phyloP scores from a whole-genome alignment of 1,140 invertebrate species.

The Babylonia areolata region DNA sequence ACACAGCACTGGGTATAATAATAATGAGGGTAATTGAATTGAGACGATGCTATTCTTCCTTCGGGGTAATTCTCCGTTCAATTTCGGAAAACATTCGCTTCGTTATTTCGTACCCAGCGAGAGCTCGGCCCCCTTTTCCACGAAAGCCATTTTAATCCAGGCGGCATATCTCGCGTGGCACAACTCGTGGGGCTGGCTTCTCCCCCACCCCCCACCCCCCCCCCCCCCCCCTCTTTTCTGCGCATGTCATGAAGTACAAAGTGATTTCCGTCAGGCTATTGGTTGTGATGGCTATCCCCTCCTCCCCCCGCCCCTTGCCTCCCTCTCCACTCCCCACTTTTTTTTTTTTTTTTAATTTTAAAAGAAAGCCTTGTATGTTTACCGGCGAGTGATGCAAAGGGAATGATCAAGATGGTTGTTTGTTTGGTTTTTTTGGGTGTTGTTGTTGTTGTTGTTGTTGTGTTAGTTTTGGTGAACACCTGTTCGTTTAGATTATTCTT shows the following conservation, averaged over 20 bases:
- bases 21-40: slow-evolving; percentile 11
- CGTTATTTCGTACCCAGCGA: slow-evolving; percentile 18
- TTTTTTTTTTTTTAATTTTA: background rate
- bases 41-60: slow-evolving; percentile 3
- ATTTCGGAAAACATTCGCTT: slow-evolving; percentile 32
- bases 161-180: slow-evolving; percentile 6
- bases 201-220: no score
- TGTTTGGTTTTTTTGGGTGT: no score
- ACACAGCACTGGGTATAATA: background rate
- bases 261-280: background rate
- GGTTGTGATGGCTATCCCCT: background rate
- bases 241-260: slow-evolving; percentile 27
- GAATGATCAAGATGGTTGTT: background rate
- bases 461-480: background rate
- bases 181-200: background rate
- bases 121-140: background rate
- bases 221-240: background rate
- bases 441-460: no score
- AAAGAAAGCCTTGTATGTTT: background rate
- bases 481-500: background rate
- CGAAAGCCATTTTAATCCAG: slow-evolving; percentile 34
- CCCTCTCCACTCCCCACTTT: no score
- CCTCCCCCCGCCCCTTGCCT: no score
- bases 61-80: background rate
- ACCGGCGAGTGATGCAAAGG: background rate